Base-by-base conservation (phyloP, 2,797 vertebrate genomes). In the Takifugu ocellatus region DNA sequence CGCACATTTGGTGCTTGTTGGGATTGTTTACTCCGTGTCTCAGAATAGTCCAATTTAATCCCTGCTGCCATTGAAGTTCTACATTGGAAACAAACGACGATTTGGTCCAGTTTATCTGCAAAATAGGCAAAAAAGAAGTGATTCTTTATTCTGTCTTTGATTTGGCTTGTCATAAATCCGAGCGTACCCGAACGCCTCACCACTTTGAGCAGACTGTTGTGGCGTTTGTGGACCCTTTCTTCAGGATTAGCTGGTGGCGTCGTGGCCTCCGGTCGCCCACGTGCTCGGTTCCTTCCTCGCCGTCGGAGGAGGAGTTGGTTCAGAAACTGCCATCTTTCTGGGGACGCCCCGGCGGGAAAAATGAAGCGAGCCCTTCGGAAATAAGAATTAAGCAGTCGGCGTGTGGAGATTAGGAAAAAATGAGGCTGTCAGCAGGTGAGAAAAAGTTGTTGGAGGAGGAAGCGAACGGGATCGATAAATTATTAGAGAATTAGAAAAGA, bases 401-500 rank as follows among this genome's bases (percentile, higher is more conserved):
- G 8, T 33, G 2, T 33, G 2, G 8, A 10, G 31, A 33, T 16
- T 16, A 50, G 1, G 43, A 46, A 42, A 15, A 26, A n/a, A 11
- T 29, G 26, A n/a, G 43, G 2, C 14, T 15, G 9, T 17, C 16
- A 15, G 5, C 6, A 56, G 26, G 50, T 43, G 31, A 11, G 16
- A 31, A 42, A 45, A 46, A 59, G 52, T 8, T 12, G 12, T 44
- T 74, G 56, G 77, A 62, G 51, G 59, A 64, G 31, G 48, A 61
- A 44, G 53, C 56, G 66, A 59, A 57, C 61, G 36, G 52, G 63
- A 77, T 59, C 60, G 75, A 83, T 67, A 60, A 67, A 51, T 49
- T 39, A 49, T 57, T 51, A 55, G 51, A 66, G 56, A 67, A 79
- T 63, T 52, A 72, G 49, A 50, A 27, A 43, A 54, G 56, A 51